Evolutionary conservation across 2,113 vertebrate species (phyloP).

Genomic region (Mus pahari): DNA sequence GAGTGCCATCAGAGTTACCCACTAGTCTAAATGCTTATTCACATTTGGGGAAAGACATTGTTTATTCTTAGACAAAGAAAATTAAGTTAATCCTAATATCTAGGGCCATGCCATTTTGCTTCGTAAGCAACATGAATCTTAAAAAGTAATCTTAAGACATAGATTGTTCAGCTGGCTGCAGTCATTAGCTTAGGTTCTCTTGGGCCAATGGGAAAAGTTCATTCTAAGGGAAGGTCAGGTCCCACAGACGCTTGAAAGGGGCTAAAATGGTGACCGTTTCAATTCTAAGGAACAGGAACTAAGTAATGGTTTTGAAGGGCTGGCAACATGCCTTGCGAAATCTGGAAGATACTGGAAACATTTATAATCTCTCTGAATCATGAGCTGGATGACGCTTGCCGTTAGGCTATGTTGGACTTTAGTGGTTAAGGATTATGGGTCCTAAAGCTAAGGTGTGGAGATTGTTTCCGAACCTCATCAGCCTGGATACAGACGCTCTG

Average conservation of each 20-base stretch:
- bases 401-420: background rate
- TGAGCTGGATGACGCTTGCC: background rate
- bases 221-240: background rate
- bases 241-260: background rate
- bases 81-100: conserved; percentile 58
- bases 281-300: background rate
- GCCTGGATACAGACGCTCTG: background rate
- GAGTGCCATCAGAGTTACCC: conserved; percentile 22
- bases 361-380: background rate
- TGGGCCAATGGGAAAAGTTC: conserved; percentile 15
- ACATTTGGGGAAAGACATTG: background rate
- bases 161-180: background rate
- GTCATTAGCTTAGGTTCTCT: conserved; percentile 25
- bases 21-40: conserved; percentile 57
- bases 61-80: conserved; percentile 49
- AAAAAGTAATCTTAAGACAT: conserved; percentile 37
- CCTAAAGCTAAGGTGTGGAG: background rate
- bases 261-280: background rate
- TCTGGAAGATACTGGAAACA: background rate
- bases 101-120: conserved; percentile 59
- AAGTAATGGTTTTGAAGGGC: background rate
- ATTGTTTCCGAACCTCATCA: background rate
- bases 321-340: background rate
- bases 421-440: background rate
- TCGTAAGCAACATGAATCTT: conserved; percentile 41